These are phyloP conservation scores for Kryphioiulus occultus DNA, from an alignment of 2,888 invertebrate species.

Conservation along the genomic window DNA sequence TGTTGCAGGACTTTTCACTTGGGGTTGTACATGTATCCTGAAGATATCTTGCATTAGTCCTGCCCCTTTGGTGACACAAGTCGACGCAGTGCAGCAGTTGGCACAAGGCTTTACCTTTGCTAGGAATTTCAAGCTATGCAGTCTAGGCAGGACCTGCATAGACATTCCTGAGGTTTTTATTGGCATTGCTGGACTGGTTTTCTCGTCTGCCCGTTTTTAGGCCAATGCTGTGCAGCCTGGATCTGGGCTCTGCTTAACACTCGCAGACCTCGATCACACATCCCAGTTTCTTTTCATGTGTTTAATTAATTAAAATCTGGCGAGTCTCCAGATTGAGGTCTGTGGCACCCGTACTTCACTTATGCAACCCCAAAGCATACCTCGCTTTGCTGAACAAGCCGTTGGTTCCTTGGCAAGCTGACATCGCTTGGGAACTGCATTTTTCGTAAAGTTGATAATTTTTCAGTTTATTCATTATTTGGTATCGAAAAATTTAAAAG, in stretches of 20 bases:
- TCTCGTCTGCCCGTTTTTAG: slow-evolving; percentile 1
- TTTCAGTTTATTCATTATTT: no score
- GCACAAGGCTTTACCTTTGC: neutral
- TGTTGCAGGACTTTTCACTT: no score
- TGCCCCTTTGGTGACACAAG: neutral
- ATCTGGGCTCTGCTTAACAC: neutral
- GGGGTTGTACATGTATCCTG: no score
- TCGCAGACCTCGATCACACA: neutral
- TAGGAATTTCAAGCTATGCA: neutral
- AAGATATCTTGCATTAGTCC: neutral
- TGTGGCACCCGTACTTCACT: no score
- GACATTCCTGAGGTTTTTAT: slow-evolving; percentile 31
- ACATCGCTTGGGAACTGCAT: no score
- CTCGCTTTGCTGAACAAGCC: no score
- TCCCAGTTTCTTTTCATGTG: neutral
- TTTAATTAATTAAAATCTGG: neutral
- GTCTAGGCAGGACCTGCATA: neutral
- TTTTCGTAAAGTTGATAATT: no score
- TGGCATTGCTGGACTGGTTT: slow-evolving; percentile 35
- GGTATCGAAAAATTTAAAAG: no score
- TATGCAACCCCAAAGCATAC: no score
- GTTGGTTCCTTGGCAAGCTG: no score
- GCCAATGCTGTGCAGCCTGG: neutral
- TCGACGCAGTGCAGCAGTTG: neutral
- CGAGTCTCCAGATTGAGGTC: neutral